Percentiles rank a stretch among this genome's conserved stretches.
Evolutionary conservation across 2,888 invertebrate genomes (phyloP).

Genomic region (Synanthedon formicaeformis): DNA sequence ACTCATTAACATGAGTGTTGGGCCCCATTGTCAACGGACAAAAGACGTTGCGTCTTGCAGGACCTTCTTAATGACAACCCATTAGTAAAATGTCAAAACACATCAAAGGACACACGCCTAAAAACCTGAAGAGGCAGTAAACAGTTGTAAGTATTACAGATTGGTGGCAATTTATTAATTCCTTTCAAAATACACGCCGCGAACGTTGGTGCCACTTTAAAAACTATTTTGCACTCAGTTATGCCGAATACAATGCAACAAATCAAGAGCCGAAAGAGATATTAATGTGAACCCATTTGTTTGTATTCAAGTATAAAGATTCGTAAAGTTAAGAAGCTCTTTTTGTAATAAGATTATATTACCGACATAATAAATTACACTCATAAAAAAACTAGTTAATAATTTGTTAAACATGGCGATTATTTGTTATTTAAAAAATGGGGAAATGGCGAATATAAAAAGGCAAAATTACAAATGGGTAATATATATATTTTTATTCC

Average conservation of each 20-base stretch:
- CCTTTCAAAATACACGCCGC: conserved; percentile 46
- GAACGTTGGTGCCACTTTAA: conserved; percentile 34
- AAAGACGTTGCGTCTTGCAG: conserved; percentile 37
- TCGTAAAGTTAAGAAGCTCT: too few species aligned
- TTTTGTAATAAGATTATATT: too few species aligned
- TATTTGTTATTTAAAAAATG: too few species aligned
- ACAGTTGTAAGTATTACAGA: conserved; percentile 47
- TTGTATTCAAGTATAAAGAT: conserved; percentile 14
- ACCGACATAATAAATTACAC: too few species aligned
- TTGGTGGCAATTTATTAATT: conserved; percentile 57
- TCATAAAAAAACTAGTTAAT: too few species aligned
- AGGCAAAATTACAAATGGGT: too few species aligned
- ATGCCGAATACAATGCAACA: conserved; percentile 28
- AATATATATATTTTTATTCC: too few species aligned
- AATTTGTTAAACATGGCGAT: too few species aligned
- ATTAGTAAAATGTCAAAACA: conserved; percentile 70
- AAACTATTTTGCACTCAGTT: conserved; percentile 39
- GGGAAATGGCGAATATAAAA: too few species aligned
- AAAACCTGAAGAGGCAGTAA: conserved; percentile 35
- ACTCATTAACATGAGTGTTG: conserved; percentile 55
- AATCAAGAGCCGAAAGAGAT: conserved; percentile 24
- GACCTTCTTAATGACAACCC: conserved; percentile 51
- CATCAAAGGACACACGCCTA: conserved; percentile 54
- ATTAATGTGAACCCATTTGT: conserved; percentile 31
- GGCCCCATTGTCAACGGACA: conserved; percentile 40